Base-by-base conservation (phyloP, 2,113 vertebrate genomes). In the Mesitornis unicolor region DNA sequence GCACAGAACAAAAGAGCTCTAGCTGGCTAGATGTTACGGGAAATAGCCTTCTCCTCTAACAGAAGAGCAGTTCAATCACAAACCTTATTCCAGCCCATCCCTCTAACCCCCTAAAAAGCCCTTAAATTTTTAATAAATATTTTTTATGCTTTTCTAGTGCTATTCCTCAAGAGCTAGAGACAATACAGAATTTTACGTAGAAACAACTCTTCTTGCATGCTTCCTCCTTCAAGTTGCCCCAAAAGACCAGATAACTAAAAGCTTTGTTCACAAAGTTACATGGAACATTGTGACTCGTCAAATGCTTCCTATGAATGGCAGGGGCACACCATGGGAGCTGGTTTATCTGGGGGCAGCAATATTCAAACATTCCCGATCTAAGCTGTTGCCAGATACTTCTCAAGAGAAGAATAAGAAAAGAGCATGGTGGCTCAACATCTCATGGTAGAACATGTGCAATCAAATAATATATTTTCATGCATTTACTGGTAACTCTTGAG, bases 291-390 rank as follows among this genome's bases (percentile, higher is more conserved):
- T 24, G 15, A 36, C 21, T 65, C 5, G 1, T 53, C 31, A 57
- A 57, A 68, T 0, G 1, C 28, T 28, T 15, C 48, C 28, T 14
- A 16, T 38, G 20, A 77, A 40, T 28, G 59, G 8, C 21, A 42
- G 22, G 18, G 11, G 10, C 19, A 77, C 15, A 51, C 11, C 4
- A 20, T 3, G 6, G 19, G 26, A 93, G 42, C n/a, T 43, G 24
- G 9, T 73, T 81, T 76, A 42, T 18, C 33, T 45, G 6, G 5
- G 36, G 33, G 13, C 53, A 77, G 24, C 14, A 45, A 57, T 15
- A 11, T 25, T 69, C 24, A 63, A 40, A 35, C 0, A 0, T 14
- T 53, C 14, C 5, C 9, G 8, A 25, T 26, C 19, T 74, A 47
- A 69, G 11, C 8, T 54, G 17, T 48, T 48, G n/a, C 35, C 45